phyloP scores from a whole-genome alignment of 2,888 invertebrate genomes.

The Drosophila affinis region DNA sequence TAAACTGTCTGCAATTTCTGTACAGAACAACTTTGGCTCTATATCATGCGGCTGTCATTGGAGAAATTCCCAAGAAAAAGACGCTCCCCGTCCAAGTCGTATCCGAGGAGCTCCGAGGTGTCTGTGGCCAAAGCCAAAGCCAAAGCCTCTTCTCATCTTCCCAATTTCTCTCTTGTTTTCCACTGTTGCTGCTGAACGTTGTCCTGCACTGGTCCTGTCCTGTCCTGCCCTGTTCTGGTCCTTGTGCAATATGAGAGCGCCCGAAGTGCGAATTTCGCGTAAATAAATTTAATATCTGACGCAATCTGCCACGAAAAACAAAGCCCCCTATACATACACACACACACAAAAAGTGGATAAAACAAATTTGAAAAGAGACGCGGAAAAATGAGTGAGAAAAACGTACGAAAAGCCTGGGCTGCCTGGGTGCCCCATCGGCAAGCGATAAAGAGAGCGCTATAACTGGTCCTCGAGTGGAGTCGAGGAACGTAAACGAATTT shows the following conservation, averaged over 20 bases:
- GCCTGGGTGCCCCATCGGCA: not conserved
- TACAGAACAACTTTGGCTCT: constrained; percentile 16
- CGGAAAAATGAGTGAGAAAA: constrained; percentile 13
- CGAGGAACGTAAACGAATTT: constrained; percentile 59
- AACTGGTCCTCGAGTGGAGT: constrained; percentile 15
- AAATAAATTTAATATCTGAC: constrained; percentile 74
- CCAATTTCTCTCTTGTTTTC: not conserved
- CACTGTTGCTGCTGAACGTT: not conserved
- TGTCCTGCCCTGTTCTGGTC: not conserved
- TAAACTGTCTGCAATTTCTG: not conserved
- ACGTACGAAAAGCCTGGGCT: constrained; percentile 3
- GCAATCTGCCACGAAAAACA: constrained; percentile 65
- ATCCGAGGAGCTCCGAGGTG: too few relatives aligned
- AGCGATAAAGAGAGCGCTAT: constrained; percentile 19
- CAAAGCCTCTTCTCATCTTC: not conserved
- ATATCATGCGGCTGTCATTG: constrained; percentile 36
- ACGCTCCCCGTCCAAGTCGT: constrained; percentile 5
- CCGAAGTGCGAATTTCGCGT: constrained; percentile 57
- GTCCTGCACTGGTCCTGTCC: too few relatives aligned
- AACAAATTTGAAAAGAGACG: not conserved
- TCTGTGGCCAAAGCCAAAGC: too few relatives aligned
- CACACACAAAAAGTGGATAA: constrained; percentile 4
- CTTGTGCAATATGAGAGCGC: constrained; percentile 35
- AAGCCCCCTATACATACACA: constrained; percentile 14
- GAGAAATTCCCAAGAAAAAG: constrained; percentile 5